Percentiles rank a stretch among this genome's conserved stretches.
Evolutionary conservation across 1,140 invertebrate species (phyloP).

Genomic region (Penaeus indicus): DNA sequence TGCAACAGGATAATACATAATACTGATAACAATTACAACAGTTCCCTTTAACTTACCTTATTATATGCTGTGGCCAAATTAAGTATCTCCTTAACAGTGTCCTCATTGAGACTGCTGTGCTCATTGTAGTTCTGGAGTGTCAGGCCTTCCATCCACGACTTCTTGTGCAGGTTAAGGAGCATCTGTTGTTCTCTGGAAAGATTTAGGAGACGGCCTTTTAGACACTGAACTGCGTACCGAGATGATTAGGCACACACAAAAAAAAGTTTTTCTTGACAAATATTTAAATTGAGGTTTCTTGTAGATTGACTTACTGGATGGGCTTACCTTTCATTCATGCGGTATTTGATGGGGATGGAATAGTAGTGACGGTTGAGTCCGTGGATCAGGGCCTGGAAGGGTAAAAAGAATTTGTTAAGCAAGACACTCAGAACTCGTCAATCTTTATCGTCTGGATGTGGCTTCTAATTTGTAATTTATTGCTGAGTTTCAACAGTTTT

Average conservation of each 20-base stretch:
- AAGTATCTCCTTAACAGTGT: slow-evolving; percentile 95
- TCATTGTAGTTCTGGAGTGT: slow-evolving; percentile 94
- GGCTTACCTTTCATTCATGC: slow-evolving; percentile 82
- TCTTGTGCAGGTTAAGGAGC: slow-evolving; percentile 98
- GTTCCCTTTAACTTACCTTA: too few species aligned
- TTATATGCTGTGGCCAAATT: slow-evolving; percentile 99
- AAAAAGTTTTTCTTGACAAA: too few species aligned
- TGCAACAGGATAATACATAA: too few species aligned
- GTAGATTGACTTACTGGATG: background rate
- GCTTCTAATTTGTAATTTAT: too few species aligned
- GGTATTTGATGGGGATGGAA: slow-evolving; percentile 99
- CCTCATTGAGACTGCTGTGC: slow-evolving; percentile 92
- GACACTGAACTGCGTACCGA: background rate
- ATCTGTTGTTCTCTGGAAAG: slow-evolving; percentile 95
- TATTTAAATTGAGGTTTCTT: too few species aligned
- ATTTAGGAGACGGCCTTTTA: slow-evolving; percentile 74
- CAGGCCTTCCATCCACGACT: slow-evolving; percentile 99
- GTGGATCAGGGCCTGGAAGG: slow-evolving; percentile 91
- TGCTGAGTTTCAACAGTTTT: too few species aligned
- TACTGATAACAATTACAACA: too few species aligned
- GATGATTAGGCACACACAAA: too few species aligned
- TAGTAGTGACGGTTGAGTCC: slow-evolving; percentile 99
- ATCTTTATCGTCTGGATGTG: too few species aligned
- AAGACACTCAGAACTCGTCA: background rate
- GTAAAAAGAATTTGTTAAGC: background rate